phyloP scores from a whole-genome alignment of 2,888 invertebrate species.

The Synergus japonicus region DNA sequence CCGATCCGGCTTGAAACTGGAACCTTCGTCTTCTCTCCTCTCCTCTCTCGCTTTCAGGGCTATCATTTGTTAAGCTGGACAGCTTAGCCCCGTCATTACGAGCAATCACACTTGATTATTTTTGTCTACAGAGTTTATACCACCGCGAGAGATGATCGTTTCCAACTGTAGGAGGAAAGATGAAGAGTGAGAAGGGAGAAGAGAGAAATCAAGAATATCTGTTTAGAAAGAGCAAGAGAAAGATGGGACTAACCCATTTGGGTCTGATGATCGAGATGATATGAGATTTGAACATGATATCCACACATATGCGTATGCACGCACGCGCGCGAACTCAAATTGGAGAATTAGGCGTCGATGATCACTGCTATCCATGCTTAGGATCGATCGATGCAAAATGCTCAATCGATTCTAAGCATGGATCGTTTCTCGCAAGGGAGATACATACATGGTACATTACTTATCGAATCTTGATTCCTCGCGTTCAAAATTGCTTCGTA shows the following conservation, averaged over 20 bases:
- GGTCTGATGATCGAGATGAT: conserved; percentile 63
- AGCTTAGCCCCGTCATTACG: conserved; percentile 76
- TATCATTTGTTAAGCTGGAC: conserved; percentile 77
- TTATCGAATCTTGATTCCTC: background rate
- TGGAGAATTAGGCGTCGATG: conserved; percentile 49
- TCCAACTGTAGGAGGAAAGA: conserved; percentile 38
- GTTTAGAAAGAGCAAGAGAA: conserved; percentile 1
- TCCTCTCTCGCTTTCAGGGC: conserved; percentile 55
- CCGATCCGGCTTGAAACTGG: conserved; percentile 60
- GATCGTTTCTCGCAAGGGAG: background rate
- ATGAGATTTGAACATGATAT: conserved; percentile 29
- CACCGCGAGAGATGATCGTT: conserved; percentile 53
- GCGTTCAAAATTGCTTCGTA: background rate
- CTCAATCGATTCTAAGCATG: conserved; percentile 8
- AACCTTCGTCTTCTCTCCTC: conserved; percentile 38
- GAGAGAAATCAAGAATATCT: background rate
- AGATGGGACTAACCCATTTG: conserved; percentile 59
- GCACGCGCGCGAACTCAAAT: conserved; percentile 46
- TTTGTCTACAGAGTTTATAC: conserved; percentile 72
- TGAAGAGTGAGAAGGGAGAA: conserved; percentile 9
- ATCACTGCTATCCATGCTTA: background rate
- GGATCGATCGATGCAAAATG: too few relatives aligned
- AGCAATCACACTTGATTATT: conserved; percentile 77
- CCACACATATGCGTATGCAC: conserved; percentile 23
- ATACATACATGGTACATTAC: background rate